Evolutionary conservation across 2,888 invertebrate genomes (phyloP), one percentile per base, ranked within the genome.

Genomic region (Cheilosia urbana): DNA sequence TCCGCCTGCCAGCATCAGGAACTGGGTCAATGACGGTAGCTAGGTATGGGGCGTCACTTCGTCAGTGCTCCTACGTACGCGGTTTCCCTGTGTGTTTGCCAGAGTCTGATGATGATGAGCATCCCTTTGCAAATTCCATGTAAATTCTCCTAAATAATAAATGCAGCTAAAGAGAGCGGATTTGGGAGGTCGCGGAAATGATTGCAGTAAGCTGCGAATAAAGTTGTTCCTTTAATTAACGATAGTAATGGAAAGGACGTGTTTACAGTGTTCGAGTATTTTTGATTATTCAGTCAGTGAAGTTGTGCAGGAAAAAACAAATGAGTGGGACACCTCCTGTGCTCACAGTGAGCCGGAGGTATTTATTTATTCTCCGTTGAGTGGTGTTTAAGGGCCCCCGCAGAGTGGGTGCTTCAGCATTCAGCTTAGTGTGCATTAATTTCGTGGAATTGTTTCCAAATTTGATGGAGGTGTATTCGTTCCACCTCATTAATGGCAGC

Each of bases 21-120:
- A 69, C 68, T 55, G 27, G 68, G 68, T 69, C 68, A 71, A 71
- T 63, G 75, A 51, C 27, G 65, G 58, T 40, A 30, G 17, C 63
- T 45, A 63, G 45, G 47, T 55, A 75, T 17, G 63, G 65, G 57
- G 27, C 49, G 65, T 30, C 30, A 30, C 21, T 30, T 30, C 30
- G 30, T 55, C 24, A 55, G 73, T 37, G 34, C 11, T 37, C 3
- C 19, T 53, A 7, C 13, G 30, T 62, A 30, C 9, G n/a, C n/a
- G 40, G 3, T 17, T 24, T 49, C 2, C 7, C 17, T 27, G 40
- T 6, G 17, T 19, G 5, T 60, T 40, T 45, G 11, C 17, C 19
- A 40, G 47, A 51, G 11, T 13, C 27, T 42, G 45, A 27, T 1
- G 1, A 6, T 27, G 6, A 6, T 1, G 27, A 47, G 11, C 19